Evolutionary conservation across 2,888 invertebrate genomes (phyloP), one percentile per base, ranked within the genome.

Genomic region (Drosophila merina): DNA sequence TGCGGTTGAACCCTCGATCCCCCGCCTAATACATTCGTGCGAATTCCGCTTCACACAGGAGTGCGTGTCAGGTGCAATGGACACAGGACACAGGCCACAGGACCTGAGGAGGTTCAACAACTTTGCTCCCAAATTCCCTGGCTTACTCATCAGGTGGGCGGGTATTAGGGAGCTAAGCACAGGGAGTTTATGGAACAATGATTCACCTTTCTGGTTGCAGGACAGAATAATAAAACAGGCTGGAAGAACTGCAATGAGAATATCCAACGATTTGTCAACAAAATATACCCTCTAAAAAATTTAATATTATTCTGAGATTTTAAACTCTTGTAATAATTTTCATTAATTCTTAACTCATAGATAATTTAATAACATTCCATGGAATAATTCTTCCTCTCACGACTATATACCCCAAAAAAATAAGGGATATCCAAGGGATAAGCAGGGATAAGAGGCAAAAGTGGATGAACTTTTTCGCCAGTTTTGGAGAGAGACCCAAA

Each of bases 61-160:
- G 66, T 45, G 45, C 45, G 55, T 45, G 44, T 63, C 79, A 75
- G 79, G 77, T 79, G 74, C 79, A 79, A 60, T 68, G 76, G 74
- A 56, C 72, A 64, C 48, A 52, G 38, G 42, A 31, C 26, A 56
- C 26, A 5, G 12, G 42, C 28, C 26, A 56, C 26, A 5, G 12
- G 2, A 6, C 63, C 52, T 52, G 20, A 9, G 45, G 26, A 33
- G 45, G 55, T 45, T 55, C 66, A 26, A 31, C 54, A 57, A 72
- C 57, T 51, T 42, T 31, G 47, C 57, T 69, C 68, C 54, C 63
- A 75, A 70, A 57, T 33, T 50, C 25, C 57, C 50, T 50, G 52
- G 77, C 79, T 79, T 79, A 77, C 68, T 78, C 80, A 79, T 67
- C 54, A 45, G 67, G 59, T 57, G 56, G 38, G 47, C 52, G 56